phyloP scores from a whole-genome alignment of 2,113 vertebrate genomes.

The Pteruthius melanotis region DNA sequence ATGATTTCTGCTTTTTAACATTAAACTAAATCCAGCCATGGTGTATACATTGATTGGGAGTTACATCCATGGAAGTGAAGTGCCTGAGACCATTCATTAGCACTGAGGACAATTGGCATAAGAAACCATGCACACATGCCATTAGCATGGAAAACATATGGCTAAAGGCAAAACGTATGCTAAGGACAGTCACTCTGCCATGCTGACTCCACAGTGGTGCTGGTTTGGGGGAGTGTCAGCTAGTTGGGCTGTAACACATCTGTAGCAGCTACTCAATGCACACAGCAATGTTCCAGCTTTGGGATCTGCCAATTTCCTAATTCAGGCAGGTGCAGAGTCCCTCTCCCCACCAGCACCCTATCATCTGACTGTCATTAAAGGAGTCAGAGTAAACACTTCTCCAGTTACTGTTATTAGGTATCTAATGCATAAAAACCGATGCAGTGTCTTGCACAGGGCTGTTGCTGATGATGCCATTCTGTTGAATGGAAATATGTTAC shows the following conservation, averaged over 20 bases:
- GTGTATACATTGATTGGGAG: background rate
- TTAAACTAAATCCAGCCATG: background rate
- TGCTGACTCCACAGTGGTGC: background rate
- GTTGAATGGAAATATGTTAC: background rate
- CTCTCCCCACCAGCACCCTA: background rate
- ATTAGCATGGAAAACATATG: background rate
- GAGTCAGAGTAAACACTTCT: background rate
- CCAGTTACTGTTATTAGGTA: background rate
- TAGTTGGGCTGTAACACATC: background rate
- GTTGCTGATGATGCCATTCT: background rate
- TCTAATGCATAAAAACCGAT: background rate
- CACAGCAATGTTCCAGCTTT: background rate
- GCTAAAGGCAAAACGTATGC: background rate
- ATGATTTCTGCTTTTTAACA: background rate
- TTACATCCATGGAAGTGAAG: background rate
- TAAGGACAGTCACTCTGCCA: background rate
- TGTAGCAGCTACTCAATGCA: background rate
- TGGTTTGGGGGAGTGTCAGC: background rate
- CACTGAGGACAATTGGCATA: background rate
- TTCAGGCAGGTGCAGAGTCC: background rate
- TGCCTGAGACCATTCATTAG: background rate
- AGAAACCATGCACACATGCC: background rate
- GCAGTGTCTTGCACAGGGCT: background rate
- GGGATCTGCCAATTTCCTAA: background rate
- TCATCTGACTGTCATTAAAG: too few species aligned